These are phyloP conservation scores for Epizoanthus scotinus DNA, from an alignment of 92 coral and sea anemone genomes.

Conservation along the genomic window DNA sequence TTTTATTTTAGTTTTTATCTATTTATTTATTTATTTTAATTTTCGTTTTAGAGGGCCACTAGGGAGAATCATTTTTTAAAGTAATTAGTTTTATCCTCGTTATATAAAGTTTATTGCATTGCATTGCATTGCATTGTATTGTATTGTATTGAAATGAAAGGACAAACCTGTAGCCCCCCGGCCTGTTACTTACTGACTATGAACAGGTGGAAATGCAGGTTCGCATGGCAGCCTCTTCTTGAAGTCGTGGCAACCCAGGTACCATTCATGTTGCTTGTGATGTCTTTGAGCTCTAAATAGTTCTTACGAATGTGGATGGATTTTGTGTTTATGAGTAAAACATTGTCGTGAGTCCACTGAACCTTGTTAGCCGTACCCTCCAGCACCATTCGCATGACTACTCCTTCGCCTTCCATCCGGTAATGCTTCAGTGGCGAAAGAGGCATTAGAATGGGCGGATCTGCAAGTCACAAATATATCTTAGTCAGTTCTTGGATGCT, in stretches of 20 bases:
- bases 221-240: constrained; percentile 7
- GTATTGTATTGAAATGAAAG: no score
- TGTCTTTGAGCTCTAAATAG: constrained; percentile 12
- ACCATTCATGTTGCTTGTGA: constrained; percentile 29
- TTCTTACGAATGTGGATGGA: constrained; percentile 14
- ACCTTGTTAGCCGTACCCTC: constrained; percentile 19
- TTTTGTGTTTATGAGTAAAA: constrained; percentile 28
- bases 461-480: not conserved
- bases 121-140: no score
- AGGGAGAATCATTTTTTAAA: no score
- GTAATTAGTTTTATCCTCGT: no score
- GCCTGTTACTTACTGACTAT: constrained; percentile 11
- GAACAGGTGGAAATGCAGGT: constrained; percentile 6
- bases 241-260: constrained; percentile 24
- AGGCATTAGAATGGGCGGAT: constrained; percentile 16
- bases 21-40: no score
- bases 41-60: no score
- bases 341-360: constrained; percentile 18
- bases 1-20: no score
- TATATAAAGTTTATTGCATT: no score
- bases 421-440: constrained; percentile 32
- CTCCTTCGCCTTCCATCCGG: constrained; percentile 27
- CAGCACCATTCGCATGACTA: constrained; percentile 12
- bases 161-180: no score
- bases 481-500: no score